phyloP scores from a whole-genome alignment of 37 sponge, comb jelly and placozoan genomes.

The Hormiphora californensis region DNA sequence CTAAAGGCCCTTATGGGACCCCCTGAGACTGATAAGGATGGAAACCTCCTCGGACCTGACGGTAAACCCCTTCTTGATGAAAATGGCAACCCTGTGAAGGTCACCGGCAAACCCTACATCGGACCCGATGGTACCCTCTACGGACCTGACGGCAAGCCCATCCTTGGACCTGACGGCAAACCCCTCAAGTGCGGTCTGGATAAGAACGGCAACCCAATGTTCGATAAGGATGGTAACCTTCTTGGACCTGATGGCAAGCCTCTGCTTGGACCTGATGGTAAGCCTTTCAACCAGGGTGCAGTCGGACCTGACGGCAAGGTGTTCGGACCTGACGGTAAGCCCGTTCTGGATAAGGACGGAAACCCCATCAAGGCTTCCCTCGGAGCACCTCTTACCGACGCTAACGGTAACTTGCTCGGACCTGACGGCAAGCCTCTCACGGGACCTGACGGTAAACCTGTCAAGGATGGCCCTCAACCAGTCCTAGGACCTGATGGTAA shows the following conservation, averaged over 20 bases:
- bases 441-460: slow-evolving; percentile 13
- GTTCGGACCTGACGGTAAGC: slow-evolving; percentile 41
- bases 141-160: slow-evolving; percentile 37
- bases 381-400: slow-evolving; percentile 23
- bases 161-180: slow-evolving; percentile 48
- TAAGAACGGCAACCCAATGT: slow-evolving; percentile 20
- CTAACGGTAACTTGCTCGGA: slow-evolving; percentile 22
- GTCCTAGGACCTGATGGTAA: slow-evolving; percentile 41
- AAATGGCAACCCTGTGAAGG: slow-evolving; percentile 24
- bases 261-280: slow-evolving; percentile 46
- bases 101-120: background rate
- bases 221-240: slow-evolving; percentile 22
- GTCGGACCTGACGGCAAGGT: slow-evolving; percentile 25
- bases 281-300: slow-evolving; percentile 42
- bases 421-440: slow-evolving; percentile 45
- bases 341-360: slow-evolving; percentile 13
- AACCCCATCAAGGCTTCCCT: slow-evolving; percentile 11
- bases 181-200: slow-evolving; percentile 25
- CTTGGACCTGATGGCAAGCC: slow-evolving; percentile 49
- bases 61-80: slow-evolving; percentile 38
- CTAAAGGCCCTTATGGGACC: slow-evolving; percentile 29
- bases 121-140: slow-evolving; percentile 55
- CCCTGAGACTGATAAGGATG: slow-evolving; percentile 37
- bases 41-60: slow-evolving; percentile 48
- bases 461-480: background rate